These are phyloP conservation scores for Plutella xylostella DNA, from an alignment of 2,888 invertebrate species.

Conservation along the genomic window DNA sequence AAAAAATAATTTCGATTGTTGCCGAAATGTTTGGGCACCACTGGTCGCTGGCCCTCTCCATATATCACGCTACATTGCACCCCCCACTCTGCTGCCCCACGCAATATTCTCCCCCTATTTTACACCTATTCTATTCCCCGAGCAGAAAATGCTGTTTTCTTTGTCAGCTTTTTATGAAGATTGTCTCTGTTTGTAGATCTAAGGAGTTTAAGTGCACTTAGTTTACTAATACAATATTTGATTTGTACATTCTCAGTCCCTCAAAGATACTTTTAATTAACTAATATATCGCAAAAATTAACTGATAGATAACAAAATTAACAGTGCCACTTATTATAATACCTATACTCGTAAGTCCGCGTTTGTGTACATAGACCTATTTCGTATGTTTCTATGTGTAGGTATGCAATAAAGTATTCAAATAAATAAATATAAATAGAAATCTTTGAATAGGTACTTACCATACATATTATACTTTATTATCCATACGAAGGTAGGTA, in stretches of 20 bases:
- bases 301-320: not conserved
- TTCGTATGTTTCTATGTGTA: too few relatives aligned
- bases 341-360: too few relatives aligned
- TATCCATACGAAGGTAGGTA: too few relatives aligned
- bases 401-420: too few relatives aligned
- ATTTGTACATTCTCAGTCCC: not conserved
- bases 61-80: conserved; percentile 45
- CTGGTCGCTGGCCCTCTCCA: conserved; percentile 39
- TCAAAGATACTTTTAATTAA: not conserved
- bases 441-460: too few relatives aligned
- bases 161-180: conserved; percentile 5
- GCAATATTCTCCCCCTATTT: conserved; percentile 20
- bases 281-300: not conserved
- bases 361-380: too few relatives aligned
- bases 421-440: too few relatives aligned
- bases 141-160: not conserved
- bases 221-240: too few relatives aligned
- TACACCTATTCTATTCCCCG: conserved; percentile 18
- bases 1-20: too few relatives aligned
- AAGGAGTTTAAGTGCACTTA: not conserved
- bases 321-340: too few relatives aligned
- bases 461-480: too few relatives aligned
- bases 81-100: conserved; percentile 15
- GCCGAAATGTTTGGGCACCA: conserved; percentile 40
- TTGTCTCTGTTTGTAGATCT: not conserved